Conservation (phyloP, 2,888 invertebrate species). For the Rhynchonema sp. region DNA sequence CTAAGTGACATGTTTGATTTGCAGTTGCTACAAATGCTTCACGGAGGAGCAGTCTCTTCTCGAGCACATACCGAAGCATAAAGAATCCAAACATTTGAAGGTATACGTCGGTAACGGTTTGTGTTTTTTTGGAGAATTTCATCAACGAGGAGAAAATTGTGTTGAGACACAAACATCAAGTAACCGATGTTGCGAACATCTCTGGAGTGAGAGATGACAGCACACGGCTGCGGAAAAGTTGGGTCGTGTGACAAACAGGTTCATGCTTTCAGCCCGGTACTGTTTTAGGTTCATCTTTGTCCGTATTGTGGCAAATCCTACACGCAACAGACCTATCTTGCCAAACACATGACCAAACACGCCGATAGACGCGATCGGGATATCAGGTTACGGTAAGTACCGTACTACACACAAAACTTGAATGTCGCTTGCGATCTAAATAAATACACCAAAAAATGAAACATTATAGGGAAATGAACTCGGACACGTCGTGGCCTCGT, state of each 20-base stretch:
- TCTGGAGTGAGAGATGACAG: no score
- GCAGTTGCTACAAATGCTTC: conserved; percentile 88
- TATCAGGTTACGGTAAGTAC: not conserved
- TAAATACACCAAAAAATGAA: no score
- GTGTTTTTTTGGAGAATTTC: no score
- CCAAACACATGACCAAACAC: conserved; percentile 98
- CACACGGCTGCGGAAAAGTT: no score
- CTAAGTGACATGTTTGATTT: not conserved
- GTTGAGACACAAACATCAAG: no score
- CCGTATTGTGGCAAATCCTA: conserved; percentile 98
- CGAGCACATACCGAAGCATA: conserved; percentile 98
- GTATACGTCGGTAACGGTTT: no score
- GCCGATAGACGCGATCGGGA: conserved; percentile 16
- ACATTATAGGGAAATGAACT: not conserved
- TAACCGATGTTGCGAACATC: no score
- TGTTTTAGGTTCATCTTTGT: conserved; percentile 66
- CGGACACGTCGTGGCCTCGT: not conserved
- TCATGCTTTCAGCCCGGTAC: no score
- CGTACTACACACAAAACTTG: no score
- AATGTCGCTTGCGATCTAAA: no score
- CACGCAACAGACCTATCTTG: conserved; percentile 95
- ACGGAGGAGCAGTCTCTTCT: conserved; percentile 84
- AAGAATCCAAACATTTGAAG: conserved; percentile 94
- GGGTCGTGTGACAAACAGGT: no score
- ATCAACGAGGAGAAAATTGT: no score